phyloP scores from a whole-genome alignment of 2,888 invertebrate species.

The Cephonodes hylas region DNA sequence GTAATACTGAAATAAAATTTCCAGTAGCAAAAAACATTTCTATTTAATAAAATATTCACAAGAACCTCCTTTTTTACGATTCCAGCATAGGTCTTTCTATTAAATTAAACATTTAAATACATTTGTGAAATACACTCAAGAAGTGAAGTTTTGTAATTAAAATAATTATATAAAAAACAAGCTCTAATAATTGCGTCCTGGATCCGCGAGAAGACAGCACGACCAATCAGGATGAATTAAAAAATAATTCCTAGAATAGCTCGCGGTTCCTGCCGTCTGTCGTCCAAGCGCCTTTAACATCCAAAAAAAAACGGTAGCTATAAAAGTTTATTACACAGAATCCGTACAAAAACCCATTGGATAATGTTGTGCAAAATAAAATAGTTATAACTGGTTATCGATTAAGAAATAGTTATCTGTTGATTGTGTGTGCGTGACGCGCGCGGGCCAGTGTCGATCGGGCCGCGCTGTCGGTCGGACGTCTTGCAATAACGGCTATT shows the following conservation, averaged over 20 bases:
- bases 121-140: too few species aligned
- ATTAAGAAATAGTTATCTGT: constrained; percentile 57
- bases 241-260: neutral
- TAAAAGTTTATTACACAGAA: constrained; percentile 22
- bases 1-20: too few species aligned
- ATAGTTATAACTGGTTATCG: constrained; percentile 49
- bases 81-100: too few species aligned
- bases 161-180: neutral
- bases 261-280: neutral
- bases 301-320: constrained; percentile 17
- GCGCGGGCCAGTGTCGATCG: constrained; percentile 48
- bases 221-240: neutral
- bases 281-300: too few species aligned
- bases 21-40: neutral
- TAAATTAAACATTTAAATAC: too few species aligned
- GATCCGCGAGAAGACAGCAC: neutral
- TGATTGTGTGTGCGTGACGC: constrained; percentile 30
- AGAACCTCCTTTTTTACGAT: neutral
- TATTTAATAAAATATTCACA: too few species aligned
- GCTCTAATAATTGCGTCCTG: neutral
- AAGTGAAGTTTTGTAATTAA: too few species aligned
- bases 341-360: constrained; percentile 27
- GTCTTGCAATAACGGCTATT: constrained; percentile 56
- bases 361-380: constrained; percentile 41
- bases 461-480: constrained; percentile 46